These are phyloP conservation scores for Ceratina australensis DNA, from an alignment of 1,140 invertebrate genomes.

Conservation along the genomic window DNA sequence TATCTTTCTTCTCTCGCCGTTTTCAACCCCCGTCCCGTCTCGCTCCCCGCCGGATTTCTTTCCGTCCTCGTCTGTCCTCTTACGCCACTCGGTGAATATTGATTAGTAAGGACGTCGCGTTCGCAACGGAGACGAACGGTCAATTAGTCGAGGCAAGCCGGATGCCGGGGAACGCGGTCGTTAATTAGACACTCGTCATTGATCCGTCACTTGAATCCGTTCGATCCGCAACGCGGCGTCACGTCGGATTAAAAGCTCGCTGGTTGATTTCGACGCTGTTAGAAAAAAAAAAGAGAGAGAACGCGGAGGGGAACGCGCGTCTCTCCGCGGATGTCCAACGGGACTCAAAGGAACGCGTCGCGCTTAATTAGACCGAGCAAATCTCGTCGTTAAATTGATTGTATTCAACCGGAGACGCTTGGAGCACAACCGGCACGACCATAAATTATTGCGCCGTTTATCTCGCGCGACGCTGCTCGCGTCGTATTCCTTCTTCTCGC, in stretches of 20 bases:
- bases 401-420: slow-evolving; percentile 1
- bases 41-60: slow-evolving; percentile 24
- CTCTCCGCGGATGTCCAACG: not conserved
- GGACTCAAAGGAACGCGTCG: not conserved
- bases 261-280: not conserved
- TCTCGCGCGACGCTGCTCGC: slow-evolving; percentile 4
- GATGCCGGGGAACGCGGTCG: slow-evolving; percentile 41
- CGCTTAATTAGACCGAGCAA: slow-evolving; percentile 18
- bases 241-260: slow-evolving; percentile 8
- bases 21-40: not conserved
- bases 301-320: no score
- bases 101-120: slow-evolving; percentile 62
- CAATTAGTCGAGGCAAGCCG: slow-evolving; percentile 60
- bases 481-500: not conserved
- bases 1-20: slow-evolving; percentile 6
- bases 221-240: slow-evolving; percentile 26
- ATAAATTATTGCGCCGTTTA: slow-evolving; percentile 37
- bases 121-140: slow-evolving; percentile 58
- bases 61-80: slow-evolving; percentile 43
- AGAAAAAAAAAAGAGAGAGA: not conserved
- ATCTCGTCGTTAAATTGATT: slow-evolving; percentile 30
- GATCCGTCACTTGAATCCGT: slow-evolving; percentile 52
- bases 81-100: slow-evolving; percentile 61
- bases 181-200: slow-evolving; percentile 65
- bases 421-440: not conserved